phyloP scores from a whole-genome alignment of 1,140 invertebrate species.

The Lanistes nyassanus region DNA sequence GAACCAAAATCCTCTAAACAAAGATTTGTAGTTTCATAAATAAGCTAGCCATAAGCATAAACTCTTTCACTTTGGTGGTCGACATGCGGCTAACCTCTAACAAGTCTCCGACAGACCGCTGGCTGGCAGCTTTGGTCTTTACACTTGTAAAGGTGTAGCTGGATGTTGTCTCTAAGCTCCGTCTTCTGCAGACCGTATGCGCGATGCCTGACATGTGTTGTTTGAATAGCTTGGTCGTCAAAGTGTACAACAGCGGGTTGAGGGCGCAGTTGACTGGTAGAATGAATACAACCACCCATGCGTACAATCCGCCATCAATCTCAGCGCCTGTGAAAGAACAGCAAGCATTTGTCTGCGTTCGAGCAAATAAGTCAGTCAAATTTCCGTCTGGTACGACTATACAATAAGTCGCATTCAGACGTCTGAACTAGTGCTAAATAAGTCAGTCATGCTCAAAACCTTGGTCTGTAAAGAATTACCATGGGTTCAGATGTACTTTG shows the following conservation, averaged over 20 bases:
- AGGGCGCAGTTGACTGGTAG: conserved; percentile 39
- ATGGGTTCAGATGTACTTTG: too few species aligned
- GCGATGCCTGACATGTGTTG: conserved; percentile 24
- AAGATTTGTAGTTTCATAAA: too few species aligned
- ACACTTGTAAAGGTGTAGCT: conserved; percentile 13
- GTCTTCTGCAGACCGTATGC: conserved; percentile 13
- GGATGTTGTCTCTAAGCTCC: conserved; percentile 7
- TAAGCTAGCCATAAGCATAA: too few species aligned
- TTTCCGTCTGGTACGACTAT: too few species aligned
- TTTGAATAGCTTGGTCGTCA: conserved; percentile 33
- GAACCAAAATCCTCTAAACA: too few species aligned
- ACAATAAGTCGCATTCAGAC: too few species aligned
- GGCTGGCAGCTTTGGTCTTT: conserved; percentile 11
- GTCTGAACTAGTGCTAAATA: too few species aligned
- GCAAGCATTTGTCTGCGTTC: too few species aligned
- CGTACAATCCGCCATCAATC: conserved; percentile 46
- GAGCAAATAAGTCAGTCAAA: too few species aligned
- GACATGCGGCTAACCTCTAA: neutral
- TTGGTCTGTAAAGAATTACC: too few species aligned
- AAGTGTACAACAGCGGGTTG: conserved; percentile 41
- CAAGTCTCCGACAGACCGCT: neutral
- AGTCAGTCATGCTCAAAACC: too few species aligned
- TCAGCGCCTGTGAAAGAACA: conserved; percentile 22
- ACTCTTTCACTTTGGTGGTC: too few species aligned
- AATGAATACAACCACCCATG: conserved; percentile 42